A percentile compares a stretch with the other conserved stretches of the same genome.
Evolutionary conservation across 2,888 invertebrate genomes (phyloP).

Genomic region (Lymantria monacha): DNA sequence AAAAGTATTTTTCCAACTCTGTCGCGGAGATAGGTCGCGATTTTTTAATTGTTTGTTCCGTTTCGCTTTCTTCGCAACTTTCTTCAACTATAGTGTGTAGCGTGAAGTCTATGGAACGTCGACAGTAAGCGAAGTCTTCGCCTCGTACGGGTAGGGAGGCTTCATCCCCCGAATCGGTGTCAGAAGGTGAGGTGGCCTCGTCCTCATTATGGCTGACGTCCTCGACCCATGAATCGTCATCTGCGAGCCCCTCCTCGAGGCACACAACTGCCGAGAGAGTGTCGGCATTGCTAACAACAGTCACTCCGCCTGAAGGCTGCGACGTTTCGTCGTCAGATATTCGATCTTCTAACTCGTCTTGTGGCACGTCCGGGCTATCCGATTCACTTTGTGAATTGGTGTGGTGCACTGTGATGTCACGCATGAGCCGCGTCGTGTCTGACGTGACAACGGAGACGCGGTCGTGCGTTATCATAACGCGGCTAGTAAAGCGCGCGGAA

Average conservation of each 20-base stretch:
- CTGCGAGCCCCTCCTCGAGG: conserved; percentile 93
- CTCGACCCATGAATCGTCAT: conserved; percentile 96
- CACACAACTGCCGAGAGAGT: conserved; percentile 87
- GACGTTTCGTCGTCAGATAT: conserved; percentile 69
- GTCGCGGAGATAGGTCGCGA: conserved; percentile 88
- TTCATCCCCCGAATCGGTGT: conserved; percentile 87
- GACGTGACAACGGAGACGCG: conserved; percentile 88
- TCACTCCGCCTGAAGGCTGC: conserved; percentile 83
- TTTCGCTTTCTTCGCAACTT: conserved; percentile 96
- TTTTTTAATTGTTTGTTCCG: conserved; percentile 85
- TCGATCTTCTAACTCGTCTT: conserved; percentile 68
- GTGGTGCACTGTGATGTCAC: conserved; percentile 84
- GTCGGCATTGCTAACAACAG: conserved; percentile 86
- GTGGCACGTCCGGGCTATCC: conserved; percentile 49
- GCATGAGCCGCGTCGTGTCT: conserved; percentile 88
- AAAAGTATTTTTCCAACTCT: conserved; percentile 95
- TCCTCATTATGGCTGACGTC: conserved; percentile 92
- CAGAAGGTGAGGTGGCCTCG: conserved; percentile 85
- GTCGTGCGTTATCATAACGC: conserved; percentile 95
- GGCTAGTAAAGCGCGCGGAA: conserved; percentile 90
- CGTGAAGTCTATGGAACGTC: conserved; percentile 93
- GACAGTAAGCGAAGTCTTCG: conserved; percentile 91
- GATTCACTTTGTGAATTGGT: conserved; percentile 83
- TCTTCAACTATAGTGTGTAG: conserved; percentile 96
- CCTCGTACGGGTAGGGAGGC: conserved; percentile 87